phyloP scores from a whole-genome alignment of 2,888 invertebrate species.

The Urechis unicinctus region DNA sequence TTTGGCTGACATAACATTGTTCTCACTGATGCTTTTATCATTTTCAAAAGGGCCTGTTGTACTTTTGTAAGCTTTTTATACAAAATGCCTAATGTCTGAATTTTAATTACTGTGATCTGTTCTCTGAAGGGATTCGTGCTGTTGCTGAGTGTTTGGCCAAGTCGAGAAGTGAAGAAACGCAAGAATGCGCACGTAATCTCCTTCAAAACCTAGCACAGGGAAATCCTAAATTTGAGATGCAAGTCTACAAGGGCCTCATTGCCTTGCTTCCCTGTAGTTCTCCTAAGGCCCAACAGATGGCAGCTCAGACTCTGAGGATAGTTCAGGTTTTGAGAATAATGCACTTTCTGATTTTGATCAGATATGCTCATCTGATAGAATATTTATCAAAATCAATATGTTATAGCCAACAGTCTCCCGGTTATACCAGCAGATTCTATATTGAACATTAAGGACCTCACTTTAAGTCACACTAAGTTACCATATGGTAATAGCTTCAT shows the following conservation, averaged over 20 bases:
- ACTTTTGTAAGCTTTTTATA: not conserved
- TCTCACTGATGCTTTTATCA: not conserved
- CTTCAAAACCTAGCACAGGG: conserved; percentile 46
- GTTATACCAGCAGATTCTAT: too few species aligned
- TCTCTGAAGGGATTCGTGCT: conserved; percentile 50
- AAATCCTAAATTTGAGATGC: conserved; percentile 47
- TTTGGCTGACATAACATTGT: not conserved
- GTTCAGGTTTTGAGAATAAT: conserved; percentile 33
- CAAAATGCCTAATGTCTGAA: not conserved
- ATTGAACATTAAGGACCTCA: too few species aligned
- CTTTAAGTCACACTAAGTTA: too few species aligned
- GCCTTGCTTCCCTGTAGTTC: conserved; percentile 50
- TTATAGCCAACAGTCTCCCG: too few species aligned
- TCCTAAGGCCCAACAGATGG: conserved; percentile 51
- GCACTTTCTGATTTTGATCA: not conserved
- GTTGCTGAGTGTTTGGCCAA: conserved; percentile 51
- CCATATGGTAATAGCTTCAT: too few species aligned
- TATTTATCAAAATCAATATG: too few species aligned
- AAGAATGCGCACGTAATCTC: conserved; percentile 44
- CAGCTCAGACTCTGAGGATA: conserved; percentile 44
- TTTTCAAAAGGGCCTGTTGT: not conserved
- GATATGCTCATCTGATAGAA: not conserved
- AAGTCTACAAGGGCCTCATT: conserved; percentile 51
- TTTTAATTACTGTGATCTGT: not conserved
- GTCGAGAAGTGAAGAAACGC: conserved; percentile 46